Evolutionary conservation across 2,113 vertebrate genomes (phyloP).

Genomic region (Chloropsis hardwickii): DNA sequence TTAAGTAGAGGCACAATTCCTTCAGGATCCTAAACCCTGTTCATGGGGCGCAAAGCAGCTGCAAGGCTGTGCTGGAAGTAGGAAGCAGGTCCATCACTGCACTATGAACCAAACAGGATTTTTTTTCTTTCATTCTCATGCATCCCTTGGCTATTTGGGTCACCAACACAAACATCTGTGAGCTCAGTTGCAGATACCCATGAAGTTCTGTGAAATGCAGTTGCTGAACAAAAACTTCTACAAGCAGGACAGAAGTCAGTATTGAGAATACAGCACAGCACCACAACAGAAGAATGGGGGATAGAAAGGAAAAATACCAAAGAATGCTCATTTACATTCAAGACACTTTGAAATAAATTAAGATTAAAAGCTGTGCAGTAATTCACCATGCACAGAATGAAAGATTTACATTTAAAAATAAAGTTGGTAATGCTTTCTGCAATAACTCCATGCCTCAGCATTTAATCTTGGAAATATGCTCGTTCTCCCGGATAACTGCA

Average conservation of each 20-base stretch:
- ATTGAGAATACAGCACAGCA: background rate
- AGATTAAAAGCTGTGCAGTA: background rate
- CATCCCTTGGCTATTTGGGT: background rate
- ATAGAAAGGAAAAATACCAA: background rate
- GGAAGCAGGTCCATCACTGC: background rate
- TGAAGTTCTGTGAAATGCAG: background rate
- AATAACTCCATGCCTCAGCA: background rate
- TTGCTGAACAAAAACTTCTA: background rate
- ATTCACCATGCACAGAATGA: background rate
- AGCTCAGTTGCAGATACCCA: background rate
- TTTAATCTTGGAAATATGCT: background rate
- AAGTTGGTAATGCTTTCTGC: background rate
- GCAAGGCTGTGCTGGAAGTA: background rate
- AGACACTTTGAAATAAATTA: background rate
- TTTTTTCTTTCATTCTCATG: background rate
- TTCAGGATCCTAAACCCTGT: background rate
- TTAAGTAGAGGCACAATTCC: background rate
- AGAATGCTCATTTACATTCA: background rate
- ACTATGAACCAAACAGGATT: background rate
- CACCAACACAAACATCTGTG: background rate
- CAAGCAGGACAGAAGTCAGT: background rate
- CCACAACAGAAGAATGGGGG: background rate
- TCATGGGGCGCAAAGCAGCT: background rate
- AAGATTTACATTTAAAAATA: slow-evolving; percentile 1
- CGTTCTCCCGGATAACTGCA: background rate